Evolutionary conservation across 2,888 invertebrate species (phyloP), one percentile per base, ranked within the genome.

Genomic region (Pediacus dermestoides): DNA sequence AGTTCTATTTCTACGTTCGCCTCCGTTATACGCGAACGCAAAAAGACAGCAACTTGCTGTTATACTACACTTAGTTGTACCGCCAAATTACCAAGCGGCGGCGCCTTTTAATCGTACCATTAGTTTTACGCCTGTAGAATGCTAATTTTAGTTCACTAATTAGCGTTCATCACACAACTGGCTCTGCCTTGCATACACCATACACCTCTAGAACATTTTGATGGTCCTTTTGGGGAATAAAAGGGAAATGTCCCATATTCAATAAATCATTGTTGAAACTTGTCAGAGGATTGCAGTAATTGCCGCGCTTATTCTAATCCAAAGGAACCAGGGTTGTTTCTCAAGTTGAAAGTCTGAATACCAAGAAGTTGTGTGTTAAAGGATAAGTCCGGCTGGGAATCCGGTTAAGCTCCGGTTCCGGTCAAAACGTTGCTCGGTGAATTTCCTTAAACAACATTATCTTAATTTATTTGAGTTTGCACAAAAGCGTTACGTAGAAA

Each of bases 401-500:
- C 58, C 58, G 57, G 56, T 56, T 54, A 52, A 56, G 50, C 53
- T 52, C 52, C 50, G 56, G 28, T 59, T 62, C 62, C 62, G 62
- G 62, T 59, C 59, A 58, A 52, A 54, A 27, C n/a, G 33, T 33
- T 18, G 32, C 32, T 37, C 21, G 26, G 31, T 4, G 15, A 37
- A 31, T 32, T 15, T 32, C 11, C 28, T 38, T 15, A n/a, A 23
- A 21, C 8, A n/a, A n/a, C n/a, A n/a, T n/a, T n/a, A n/a, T n/a
- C n/a, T n/a, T n/a, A n/a, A n/a, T n/a, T n/a, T n/a, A n/a, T n/a
- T n/a, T n/a, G n/a, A n/a, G n/a, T n/a, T n/a, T n/a, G n/a, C n/a
- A n/a, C n/a, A n/a, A n/a, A n/a, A n/a, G n/a, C n/a, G n/a, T n/a
- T n/a, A n/a, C n/a, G n/a, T n/a, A n/a, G n/a, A n/a, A n/a, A n/a